These are phyloP conservation scores for Malurus splendens DNA, from an alignment of 2,797 vertebrate species.

Conservation along the genomic window DNA sequence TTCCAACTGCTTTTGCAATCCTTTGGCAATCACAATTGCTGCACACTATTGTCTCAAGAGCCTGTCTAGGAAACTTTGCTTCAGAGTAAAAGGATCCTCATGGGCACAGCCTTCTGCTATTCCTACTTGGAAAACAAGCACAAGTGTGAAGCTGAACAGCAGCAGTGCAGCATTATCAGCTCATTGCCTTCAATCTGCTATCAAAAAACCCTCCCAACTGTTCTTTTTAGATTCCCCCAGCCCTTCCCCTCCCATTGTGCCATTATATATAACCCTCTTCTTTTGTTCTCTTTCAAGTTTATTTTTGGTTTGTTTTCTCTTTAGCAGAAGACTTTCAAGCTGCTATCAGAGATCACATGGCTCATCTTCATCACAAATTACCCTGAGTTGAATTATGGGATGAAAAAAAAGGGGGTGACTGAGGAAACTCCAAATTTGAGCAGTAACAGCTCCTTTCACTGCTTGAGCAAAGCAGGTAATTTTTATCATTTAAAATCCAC, in stretches of 20 bases:
- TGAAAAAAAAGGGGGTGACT: accelerated
- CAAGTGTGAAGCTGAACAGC: neutral
- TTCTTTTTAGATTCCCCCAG: neutral
- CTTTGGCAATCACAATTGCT: neutral
- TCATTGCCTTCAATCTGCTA: neutral
- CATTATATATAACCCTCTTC: neutral
- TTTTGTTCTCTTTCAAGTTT: conserved; percentile 16
- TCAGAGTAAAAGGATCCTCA: neutral
- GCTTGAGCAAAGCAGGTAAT: neutral
- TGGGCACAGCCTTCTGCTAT: accelerated
- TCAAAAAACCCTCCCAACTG: neutral
- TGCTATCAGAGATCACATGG: neutral
- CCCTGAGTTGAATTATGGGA: accelerated
- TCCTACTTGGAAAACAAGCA: neutral
- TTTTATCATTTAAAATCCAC: neutral
- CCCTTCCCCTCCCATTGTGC: neutral
- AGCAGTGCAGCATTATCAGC: neutral
- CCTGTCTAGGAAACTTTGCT: neutral
- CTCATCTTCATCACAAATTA: neutral
- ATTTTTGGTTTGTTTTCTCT: conserved; percentile 26
- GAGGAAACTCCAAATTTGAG: neutral
- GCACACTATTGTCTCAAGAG: accelerated
- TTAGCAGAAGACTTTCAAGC: neutral
- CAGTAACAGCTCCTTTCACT: neutral
- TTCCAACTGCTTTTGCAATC: neutral